These are phyloP conservation scores for Bucorvus abyssinicus DNA, from an alignment of 2,797 vertebrate species.

Conservation along the genomic window DNA sequence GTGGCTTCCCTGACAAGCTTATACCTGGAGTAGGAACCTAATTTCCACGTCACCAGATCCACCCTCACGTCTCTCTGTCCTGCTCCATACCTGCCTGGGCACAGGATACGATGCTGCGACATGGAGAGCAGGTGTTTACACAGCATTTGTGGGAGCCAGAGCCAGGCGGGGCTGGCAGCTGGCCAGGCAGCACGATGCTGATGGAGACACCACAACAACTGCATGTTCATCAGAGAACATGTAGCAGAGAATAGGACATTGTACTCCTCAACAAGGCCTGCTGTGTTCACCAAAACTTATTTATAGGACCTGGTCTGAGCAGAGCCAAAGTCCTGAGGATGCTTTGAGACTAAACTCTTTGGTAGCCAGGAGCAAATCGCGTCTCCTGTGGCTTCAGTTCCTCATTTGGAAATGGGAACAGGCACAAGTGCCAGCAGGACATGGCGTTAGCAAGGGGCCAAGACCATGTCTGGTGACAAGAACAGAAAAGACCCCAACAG, in stretches of 20 bases:
- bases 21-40: background rate
- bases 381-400: background rate
- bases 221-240: background rate
- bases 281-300: background rate
- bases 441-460: fast-evolving
- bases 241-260: background rate
- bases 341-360: background rate
- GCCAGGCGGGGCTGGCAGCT: background rate
- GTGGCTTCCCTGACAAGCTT: background rate
- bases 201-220: fast-evolving
- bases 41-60: fast-evolving
- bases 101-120: fast-evolving
- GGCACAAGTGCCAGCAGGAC: background rate
- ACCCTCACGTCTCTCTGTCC: background rate
- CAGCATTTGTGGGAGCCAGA: fast-evolving
- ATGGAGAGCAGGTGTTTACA: background rate
- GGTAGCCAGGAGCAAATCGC: fast-evolving
- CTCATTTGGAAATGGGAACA: background rate
- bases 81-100: background rate
- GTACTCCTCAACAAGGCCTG: background rate
- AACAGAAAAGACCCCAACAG: background rate
- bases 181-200: background rate
- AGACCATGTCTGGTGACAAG: fast-evolving
- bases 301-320: background rate
- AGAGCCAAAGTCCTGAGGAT: background rate